A percentile compares a stretch with the other conserved stretches of the same genome.
Evolutionary conservation across 2,113 vertebrate species (phyloP).

Genomic region (Donacobius atricapilla): DNA sequence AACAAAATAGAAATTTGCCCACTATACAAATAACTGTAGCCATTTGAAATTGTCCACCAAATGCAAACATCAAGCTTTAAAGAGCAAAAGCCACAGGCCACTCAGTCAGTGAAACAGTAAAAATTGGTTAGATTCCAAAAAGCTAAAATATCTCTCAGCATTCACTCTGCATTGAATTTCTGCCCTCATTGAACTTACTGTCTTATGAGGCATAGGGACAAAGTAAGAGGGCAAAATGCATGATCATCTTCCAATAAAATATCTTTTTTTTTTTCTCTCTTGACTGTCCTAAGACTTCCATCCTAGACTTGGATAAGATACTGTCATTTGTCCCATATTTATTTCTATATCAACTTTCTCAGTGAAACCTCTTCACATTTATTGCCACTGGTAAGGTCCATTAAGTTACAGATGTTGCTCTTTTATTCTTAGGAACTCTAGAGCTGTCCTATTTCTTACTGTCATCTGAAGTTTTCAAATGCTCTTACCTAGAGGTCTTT

Average conservation of each 20-base stretch:
- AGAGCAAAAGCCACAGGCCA: neutral
- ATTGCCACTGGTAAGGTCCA: neutral
- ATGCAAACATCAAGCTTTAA: neutral
- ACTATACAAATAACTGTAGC: neutral
- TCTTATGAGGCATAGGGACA: neutral
- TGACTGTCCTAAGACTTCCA: neutral
- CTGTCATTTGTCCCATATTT: neutral
- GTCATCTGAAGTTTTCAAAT: neutral
- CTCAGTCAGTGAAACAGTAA: neutral
- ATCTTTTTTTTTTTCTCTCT: neutral
- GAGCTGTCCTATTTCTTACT: neutral
- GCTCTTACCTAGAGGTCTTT: neutral
- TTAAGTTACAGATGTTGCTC: neutral
- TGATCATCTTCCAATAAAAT: neutral
- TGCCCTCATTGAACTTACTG: neutral
- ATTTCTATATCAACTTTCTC: neutral
- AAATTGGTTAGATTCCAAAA: neutral
- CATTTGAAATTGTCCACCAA: neutral
- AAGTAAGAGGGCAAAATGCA: neutral
- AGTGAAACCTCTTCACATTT: neutral
- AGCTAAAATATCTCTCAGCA: neutral
- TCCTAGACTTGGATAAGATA: neutral
- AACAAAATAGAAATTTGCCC: neutral
- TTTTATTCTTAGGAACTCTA: neutral
- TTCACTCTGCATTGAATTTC: neutral